Evolutionary conservation across 2,113 vertebrate species (phyloP).

Genomic region (Neofelis nebulosa): DNA sequence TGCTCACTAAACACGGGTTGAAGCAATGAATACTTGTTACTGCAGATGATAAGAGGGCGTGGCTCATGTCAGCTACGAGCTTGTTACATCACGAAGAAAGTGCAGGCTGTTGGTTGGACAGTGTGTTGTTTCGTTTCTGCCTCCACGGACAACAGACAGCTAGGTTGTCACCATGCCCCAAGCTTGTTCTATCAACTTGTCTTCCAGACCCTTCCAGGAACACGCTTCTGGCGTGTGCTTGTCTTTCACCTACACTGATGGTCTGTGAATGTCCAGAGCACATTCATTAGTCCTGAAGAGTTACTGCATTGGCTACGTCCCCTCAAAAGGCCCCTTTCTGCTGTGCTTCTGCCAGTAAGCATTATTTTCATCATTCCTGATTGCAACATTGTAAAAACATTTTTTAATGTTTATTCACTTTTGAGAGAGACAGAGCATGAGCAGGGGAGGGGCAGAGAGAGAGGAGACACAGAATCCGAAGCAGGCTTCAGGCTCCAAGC

Average conservation of each 20-base stretch:
- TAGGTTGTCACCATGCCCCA: too few relatives aligned
- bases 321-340: neutral
- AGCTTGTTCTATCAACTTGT: neutral
- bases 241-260: neutral
- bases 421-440: too few relatives aligned
- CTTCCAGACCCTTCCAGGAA: neutral
- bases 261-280: neutral
- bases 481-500: too few relatives aligned
- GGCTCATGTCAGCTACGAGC: neutral
- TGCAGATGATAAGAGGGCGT: neutral
- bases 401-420: too few relatives aligned
- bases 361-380: neutral
- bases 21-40: rapidly evolving
- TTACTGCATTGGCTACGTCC: neutral
- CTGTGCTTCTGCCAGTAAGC: neutral
- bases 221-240: rapidly evolving
- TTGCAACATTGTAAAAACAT: neutral
- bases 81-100: neutral
- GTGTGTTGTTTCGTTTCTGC: rapidly evolving
- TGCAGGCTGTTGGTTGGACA: rapidly evolving
- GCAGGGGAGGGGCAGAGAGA: too few relatives aligned
- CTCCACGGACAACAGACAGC: neutral
- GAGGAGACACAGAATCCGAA: too few relatives aligned
- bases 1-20: too few relatives aligned
- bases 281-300: neutral